A percentile compares a stretch with the other conserved stretches of the same genome.
These are phyloP conservation scores for Anthonomus grandis DNA, from an alignment of 1,140 invertebrate genomes.

Conservation along the genomic window DNA sequence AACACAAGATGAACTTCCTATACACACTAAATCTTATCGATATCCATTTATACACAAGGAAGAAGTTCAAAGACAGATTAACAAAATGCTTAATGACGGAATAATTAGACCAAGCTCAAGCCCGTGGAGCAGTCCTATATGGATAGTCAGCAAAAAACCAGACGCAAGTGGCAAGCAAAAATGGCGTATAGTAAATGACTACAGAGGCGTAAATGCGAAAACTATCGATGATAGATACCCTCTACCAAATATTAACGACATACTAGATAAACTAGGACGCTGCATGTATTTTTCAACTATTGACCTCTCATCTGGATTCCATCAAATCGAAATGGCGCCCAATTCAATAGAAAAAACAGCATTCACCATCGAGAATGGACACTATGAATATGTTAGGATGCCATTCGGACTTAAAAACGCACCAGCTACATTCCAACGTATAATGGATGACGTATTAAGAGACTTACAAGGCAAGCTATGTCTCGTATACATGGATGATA, in stretches of 20 bases:
- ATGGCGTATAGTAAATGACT: slow-evolving; percentile 48
- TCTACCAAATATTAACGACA: slow-evolving; percentile 50
- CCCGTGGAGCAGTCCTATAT: too few relatives aligned
- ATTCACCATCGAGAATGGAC: slow-evolving; percentile 42
- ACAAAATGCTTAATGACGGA: too few relatives aligned
- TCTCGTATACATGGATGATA: slow-evolving; percentile 28
- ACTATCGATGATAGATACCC: slow-evolving; percentile 52
- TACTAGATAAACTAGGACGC: slow-evolving; percentile 44
- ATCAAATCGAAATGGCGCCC: slow-evolving; percentile 48
- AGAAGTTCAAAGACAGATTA: too few relatives aligned
- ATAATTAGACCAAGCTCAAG: too few relatives aligned
- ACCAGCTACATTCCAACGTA: slow-evolving; percentile 48
- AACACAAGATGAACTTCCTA: too few relatives aligned
- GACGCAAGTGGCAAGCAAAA: too few relatives aligned
- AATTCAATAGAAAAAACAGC: slow-evolving; percentile 46
- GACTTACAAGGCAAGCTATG: slow-evolving; percentile 35
- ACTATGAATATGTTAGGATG: slow-evolving; percentile 45
- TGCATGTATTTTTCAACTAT: slow-evolving; percentile 46
- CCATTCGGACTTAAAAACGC: slow-evolving; percentile 49
- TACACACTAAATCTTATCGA: too few relatives aligned
- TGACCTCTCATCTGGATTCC: slow-evolving; percentile 50
- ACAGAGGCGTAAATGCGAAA: slow-evolving; percentile 47
- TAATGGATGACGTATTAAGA: slow-evolving; percentile 47
- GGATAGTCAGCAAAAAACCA: too few relatives aligned
- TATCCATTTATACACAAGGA: too few relatives aligned